These are phyloP conservation scores for Neria commutata DNA, from an alignment of 2,888 invertebrate species.

Conservation along the genomic window DNA sequence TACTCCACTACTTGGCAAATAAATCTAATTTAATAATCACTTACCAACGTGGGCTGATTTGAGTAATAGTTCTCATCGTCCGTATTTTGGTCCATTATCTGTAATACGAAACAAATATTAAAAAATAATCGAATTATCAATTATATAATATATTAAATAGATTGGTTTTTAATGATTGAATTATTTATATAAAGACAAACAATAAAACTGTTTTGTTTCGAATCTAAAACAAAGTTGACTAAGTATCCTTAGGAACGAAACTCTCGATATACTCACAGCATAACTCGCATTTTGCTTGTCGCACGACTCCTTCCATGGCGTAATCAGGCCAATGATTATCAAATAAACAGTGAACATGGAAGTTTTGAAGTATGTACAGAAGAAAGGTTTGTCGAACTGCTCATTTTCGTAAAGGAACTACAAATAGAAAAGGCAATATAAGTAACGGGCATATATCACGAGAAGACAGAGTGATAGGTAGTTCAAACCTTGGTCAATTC, in stretches of 20 bases:
- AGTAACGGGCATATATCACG: background rate
- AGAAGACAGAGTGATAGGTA: background rate
- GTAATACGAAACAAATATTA: no score
- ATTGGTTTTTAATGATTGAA: no score
- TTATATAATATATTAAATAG: no score
- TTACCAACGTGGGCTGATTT: constrained; percentile 64
- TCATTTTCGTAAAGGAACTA: constrained; percentile 87
- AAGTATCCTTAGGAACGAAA: no score
- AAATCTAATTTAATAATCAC: constrained; percentile 7
- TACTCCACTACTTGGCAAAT: background rate
- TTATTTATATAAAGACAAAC: no score
- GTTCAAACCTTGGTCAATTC: constrained; percentile 90
- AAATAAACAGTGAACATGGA: constrained; percentile 93
- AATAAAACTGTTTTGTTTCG: no score
- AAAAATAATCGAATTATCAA: no score
- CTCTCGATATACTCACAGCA: constrained; percentile 66
- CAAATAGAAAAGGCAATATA: constrained; percentile 49
- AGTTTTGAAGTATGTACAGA: constrained; percentile 93
- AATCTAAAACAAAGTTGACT: no score
- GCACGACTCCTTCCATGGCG: constrained; percentile 89
- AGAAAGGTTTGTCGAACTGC: constrained; percentile 91
- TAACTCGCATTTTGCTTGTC: constrained; percentile 71
- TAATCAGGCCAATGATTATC: constrained; percentile 84
- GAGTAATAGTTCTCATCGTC: constrained; percentile 81
- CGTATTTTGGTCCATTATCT: constrained; percentile 76